Conservation (phyloP, 2,113 vertebrate species). For the Recurvirostra avosetta region DNA sequence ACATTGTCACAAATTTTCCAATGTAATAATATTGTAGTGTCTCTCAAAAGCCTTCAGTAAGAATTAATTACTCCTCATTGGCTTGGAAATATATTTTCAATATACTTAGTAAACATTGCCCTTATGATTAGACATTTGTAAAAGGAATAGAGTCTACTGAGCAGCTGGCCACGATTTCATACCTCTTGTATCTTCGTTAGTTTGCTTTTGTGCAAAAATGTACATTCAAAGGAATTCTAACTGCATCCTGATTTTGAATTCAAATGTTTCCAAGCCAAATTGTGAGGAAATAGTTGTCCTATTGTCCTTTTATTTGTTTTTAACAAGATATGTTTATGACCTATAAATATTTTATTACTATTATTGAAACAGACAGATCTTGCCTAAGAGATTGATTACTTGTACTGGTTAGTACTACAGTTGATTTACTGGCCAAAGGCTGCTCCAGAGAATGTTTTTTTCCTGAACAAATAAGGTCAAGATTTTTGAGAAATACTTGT, state of each 20-base stretch:
- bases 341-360: background rate
- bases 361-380: constrained; percentile 13
- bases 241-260: background rate
- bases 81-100: background rate
- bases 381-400: constrained; percentile 40
- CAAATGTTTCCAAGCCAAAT: background rate
- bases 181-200: background rate
- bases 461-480: background rate
- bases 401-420: constrained; percentile 57
- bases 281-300: background rate
- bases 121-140: background rate
- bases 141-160: background rate
- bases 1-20: background rate
- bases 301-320: background rate
- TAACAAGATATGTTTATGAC: background rate
- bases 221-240: background rate
- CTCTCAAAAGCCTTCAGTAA: background rate
- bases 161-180: background rate
- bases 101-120: background rate
- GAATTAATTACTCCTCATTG: background rate
- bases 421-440: constrained; percentile 5
- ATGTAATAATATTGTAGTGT: background rate
- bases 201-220: background rate
- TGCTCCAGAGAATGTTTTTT: background rate
- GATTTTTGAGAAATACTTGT: constrained; percentile 13